These are phyloP conservation scores for Micronycteris hirsuta DNA, from an alignment of 2,113 vertebrate species.

Conservation along the genomic window DNA sequence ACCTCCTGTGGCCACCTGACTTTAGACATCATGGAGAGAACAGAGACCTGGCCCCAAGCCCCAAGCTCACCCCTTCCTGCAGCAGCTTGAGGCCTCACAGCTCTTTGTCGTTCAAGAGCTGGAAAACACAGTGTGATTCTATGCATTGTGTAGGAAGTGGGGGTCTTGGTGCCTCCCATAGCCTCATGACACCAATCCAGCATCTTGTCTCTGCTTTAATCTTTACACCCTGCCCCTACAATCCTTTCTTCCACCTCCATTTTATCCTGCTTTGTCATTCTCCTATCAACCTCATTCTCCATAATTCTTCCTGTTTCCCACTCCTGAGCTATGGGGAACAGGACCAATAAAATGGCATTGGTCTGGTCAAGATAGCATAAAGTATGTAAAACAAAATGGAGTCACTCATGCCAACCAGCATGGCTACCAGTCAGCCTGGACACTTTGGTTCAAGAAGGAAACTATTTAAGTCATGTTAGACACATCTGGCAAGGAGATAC, in stretches of 20 bases:
- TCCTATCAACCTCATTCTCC: not conserved
- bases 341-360: too few relatives aligned
- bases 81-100: not conserved
- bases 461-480: too few relatives aligned
- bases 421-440: too few relatives aligned
- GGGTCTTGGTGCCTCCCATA: not conserved
- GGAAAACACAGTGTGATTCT: not conserved
- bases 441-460: too few relatives aligned
- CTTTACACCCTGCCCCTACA: not conserved
- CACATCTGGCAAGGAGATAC: too few relatives aligned
- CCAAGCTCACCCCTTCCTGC: not conserved
- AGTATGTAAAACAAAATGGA: too few relatives aligned
- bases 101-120: not conserved
- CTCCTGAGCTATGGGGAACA: not conserved
- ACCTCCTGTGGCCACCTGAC: conserved; percentile 42
- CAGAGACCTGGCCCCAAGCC: not conserved
- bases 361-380: too few relatives aligned
- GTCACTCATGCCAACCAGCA: too few relatives aligned
- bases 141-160: not conserved
- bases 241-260: not conserved
- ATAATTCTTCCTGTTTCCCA: not conserved
- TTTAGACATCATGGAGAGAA: not conserved
- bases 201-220: not conserved
- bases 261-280: not conserved
- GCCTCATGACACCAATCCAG: not conserved